phyloP scores from a whole-genome alignment of 23 tunicate genomes.

The Corella eumyota region DNA sequence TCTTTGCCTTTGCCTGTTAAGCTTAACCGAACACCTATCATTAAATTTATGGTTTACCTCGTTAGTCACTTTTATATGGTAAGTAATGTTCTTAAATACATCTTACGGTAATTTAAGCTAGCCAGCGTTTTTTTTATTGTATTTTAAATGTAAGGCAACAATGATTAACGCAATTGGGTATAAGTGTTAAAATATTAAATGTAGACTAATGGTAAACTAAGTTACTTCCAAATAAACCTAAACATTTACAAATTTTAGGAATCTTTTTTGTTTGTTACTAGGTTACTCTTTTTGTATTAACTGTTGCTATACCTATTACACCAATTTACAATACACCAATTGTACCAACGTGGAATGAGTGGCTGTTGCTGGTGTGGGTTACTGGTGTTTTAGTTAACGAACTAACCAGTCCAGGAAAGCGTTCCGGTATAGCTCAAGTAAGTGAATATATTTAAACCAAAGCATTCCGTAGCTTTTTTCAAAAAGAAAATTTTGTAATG shows the following conservation, averaged over 20 bases:
- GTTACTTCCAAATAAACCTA: too few relatives aligned
- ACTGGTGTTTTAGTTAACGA: conserved; percentile 86
- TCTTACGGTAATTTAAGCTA: too few relatives aligned
- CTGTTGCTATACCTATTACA: conserved; percentile 77
- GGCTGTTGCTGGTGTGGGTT: conserved; percentile 81
- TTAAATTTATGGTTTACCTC: conserved; percentile 78
- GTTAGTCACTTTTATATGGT: conserved; percentile 90
- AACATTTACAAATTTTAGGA: background rate
- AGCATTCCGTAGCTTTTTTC: background rate
- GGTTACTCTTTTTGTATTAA: conserved; percentile 56
- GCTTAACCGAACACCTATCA: conserved; percentile 64
- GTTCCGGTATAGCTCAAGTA: conserved; percentile 82
- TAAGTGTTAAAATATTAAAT: too few relatives aligned
- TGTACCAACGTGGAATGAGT: conserved; percentile 67
- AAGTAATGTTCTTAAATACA: conserved; percentile 11
- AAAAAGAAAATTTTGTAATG: too few relatives aligned
- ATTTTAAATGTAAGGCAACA: background rate
- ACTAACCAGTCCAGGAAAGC: conserved; percentile 45
- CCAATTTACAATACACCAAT: conserved; percentile 55
- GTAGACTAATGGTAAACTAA: too few relatives aligned
- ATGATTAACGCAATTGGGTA: background rate
- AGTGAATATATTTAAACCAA: conserved; percentile 12
- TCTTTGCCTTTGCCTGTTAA: conserved; percentile 53
- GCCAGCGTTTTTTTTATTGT: too few relatives aligned
- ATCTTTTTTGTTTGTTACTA: background rate